Base-by-base conservation (phyloP, 2,888 invertebrate genomes). In the Epinotia brunnichana region DNA sequence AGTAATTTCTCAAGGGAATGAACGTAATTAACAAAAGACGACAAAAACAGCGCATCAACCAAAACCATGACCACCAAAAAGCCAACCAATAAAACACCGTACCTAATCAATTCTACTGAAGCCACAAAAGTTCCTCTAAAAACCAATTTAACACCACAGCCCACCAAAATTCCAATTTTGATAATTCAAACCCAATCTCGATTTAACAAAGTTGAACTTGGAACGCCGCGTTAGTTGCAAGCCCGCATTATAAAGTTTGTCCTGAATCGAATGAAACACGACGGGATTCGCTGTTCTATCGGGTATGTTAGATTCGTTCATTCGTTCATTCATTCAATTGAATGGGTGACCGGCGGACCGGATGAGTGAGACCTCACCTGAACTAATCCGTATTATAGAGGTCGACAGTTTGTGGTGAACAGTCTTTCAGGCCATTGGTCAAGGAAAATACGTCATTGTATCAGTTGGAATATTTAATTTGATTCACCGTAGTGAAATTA, bases 41-140 rank as follows among this genome's bases (percentile, higher is more conserved):
- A 81, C 76, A 76, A 74, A 72, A 73, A 69, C 61, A 29, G 61
- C 54, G 24, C 29, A 77, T 56, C 73, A 77, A 79, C 77, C 81
- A 80, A 79, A 80, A 77, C 80, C 76, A 77, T 80, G 77, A 79
- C 80, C 80, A 79, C 53, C 79, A 79, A 77, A 80, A 76, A 75
- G 80, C 79, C 81, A 82, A 83, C 79, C 77, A 79, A 80, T 80
- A 83, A 81, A 83, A 82, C 79, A 80, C 81, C 81, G 83, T 82
- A 79, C 81, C 84, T 81, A 87, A 88, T 88, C 86, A 87, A 88
- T 88, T 87, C 78, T 77, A 79, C 79, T 79, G 79, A 80, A 83
- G 82, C 85, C 83, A 83, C 82, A 81, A 82, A 80, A 81, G 78
- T 74, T 67, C 59, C 51, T 60, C 15, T 11, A 19, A 63, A 74